These are phyloP conservation scores for Neoscelio sp. DNA, from an alignment of 2,888 invertebrate genomes.

Conservation along the genomic window DNA sequence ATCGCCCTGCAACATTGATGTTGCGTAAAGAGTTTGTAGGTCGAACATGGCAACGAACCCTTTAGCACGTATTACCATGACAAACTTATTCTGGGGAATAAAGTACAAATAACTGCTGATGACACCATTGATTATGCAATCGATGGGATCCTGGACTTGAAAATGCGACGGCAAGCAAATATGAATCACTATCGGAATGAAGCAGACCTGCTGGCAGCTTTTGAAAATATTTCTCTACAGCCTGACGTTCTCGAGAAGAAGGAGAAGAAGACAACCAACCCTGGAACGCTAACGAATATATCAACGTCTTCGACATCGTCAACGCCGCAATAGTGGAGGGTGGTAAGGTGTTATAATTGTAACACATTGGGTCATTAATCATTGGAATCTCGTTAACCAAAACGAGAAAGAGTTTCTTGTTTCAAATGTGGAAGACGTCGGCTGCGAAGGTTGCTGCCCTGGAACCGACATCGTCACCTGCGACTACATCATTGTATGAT, in stretches of 20 bases:
- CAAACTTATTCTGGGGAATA: constrained; percentile 34
- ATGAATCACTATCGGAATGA: not conserved
- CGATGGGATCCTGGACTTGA: constrained; percentile 18
- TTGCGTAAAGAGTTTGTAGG: constrained; percentile 30
- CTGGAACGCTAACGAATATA: too few species aligned
- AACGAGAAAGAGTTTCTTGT: not conserved
- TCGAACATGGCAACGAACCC: constrained; percentile 24
- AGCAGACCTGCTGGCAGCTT: not conserved
- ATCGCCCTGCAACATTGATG: constrained; percentile 4
- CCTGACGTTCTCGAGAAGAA: not conserved
- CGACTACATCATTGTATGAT: too few species aligned
- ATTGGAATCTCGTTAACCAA: not conserved
- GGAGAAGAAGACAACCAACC: too few species aligned
- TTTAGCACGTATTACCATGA: constrained; percentile 35
- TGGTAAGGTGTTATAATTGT: constrained; percentile 8
- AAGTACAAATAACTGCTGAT: not conserved
- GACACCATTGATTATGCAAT: constrained; percentile 19
- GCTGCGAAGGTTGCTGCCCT: constrained; percentile 59
- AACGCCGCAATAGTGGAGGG: not conserved
- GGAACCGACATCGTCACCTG: not conserved
- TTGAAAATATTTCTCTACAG: constrained; percentile 6
- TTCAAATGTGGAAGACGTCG: not conserved
- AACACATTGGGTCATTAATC: not conserved
- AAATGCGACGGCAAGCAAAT: constrained; percentile 8
- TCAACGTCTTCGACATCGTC: too few species aligned